phyloP scores from a whole-genome alignment of 2,797 vertebrate species.

The Pseudotriccus pelzelni region DNA sequence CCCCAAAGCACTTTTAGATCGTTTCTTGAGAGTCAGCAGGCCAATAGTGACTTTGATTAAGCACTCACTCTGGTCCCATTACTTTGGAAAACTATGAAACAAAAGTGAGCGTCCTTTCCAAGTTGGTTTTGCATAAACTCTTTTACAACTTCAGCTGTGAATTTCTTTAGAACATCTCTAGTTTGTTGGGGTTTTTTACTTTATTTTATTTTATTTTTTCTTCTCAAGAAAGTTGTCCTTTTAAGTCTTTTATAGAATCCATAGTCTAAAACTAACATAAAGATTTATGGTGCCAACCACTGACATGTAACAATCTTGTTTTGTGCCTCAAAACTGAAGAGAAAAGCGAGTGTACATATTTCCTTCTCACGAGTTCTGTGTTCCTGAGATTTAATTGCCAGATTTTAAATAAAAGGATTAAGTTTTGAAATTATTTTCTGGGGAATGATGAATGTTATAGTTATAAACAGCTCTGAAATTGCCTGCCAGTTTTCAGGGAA shows the following conservation, averaged over 20 bases:
- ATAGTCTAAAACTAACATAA: background rate
- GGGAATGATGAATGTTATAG: rapidly evolving
- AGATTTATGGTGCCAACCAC: background rate
- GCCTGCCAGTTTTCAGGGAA: background rate
- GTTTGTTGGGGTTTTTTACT: rapidly evolving
- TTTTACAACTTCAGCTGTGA: slow-evolving; percentile 62
- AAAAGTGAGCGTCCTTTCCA: slow-evolving; percentile 62
- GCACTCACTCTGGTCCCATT: slow-evolving; percentile 57
- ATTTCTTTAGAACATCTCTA: slow-evolving; percentile 54
- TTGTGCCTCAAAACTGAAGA: background rate
- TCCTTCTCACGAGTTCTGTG: background rate
- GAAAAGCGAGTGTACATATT: rapidly evolving
- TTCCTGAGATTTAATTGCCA: background rate
- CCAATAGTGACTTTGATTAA: slow-evolving; percentile 79
- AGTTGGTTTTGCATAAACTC: slow-evolving; percentile 71
- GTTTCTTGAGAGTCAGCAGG: slow-evolving; percentile 80
- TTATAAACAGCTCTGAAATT: background rate
- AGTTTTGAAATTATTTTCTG: background rate
- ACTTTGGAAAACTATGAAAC: slow-evolving; percentile 74
- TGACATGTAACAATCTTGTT: background rate
- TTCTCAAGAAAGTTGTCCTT: background rate
- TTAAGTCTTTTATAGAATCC: slow-evolving; percentile 24
- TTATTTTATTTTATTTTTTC: background rate
- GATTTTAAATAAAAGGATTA: background rate
- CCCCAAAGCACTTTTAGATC: slow-evolving; percentile 73